phyloP scores from a whole-genome alignment of 2,113 vertebrate species.

The Vidua macroura region DNA sequence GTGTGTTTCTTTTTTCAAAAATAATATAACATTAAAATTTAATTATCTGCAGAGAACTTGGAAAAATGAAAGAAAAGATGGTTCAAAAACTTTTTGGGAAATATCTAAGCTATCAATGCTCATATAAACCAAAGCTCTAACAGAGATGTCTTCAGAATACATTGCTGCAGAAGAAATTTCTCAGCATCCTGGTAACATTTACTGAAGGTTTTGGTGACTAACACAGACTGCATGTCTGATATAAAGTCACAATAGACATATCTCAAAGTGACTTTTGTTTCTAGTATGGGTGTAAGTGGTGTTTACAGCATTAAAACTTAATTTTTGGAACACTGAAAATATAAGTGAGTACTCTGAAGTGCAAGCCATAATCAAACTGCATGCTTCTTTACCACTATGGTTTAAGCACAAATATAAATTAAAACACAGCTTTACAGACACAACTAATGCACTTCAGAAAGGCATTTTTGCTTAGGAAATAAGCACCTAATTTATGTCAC shows the following conservation, averaged over 20 bases:
- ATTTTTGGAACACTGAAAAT: conserved; percentile 41
- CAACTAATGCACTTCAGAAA: not conserved
- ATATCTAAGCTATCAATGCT: not conserved
- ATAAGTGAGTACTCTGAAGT: not conserved
- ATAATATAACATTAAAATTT: not conserved
- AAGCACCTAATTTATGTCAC: not conserved
- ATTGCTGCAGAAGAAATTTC: not conserved
- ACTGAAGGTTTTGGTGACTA: not conserved
- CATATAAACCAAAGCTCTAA: not conserved
- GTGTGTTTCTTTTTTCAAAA: not conserved
- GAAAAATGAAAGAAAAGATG: not conserved
- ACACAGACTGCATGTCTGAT: not conserved
- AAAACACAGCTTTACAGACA: not conserved
- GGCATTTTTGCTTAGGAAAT: conserved; percentile 23
- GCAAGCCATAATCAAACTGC: not conserved
- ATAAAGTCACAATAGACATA: conserved; percentile 19
- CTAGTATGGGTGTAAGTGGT: not conserved
- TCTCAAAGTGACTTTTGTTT: conserved; percentile 31
- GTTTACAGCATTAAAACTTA: conserved; percentile 10
- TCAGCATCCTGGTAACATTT: not conserved
- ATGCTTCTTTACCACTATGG: not conserved
- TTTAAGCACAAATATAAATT: conserved; percentile 11
- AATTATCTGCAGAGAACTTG: not conserved
- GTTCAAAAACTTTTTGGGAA: not conserved
- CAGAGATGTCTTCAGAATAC: not conserved